phyloP scores from a whole-genome alignment of 2,113 vertebrate genomes.

The Sclerurus mexicanus region DNA sequence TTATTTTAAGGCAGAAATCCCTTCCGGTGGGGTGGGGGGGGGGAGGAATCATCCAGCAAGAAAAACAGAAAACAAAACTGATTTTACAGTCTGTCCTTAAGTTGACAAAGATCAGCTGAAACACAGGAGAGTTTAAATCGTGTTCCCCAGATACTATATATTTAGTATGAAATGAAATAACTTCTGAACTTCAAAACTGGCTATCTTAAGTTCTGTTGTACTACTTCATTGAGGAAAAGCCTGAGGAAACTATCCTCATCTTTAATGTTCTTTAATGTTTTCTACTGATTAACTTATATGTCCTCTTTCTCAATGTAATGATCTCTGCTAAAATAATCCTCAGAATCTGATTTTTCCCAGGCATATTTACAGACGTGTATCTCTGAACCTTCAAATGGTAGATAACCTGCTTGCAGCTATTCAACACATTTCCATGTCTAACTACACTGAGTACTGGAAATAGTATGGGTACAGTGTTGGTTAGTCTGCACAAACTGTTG shows the following conservation, averaged over 20 bases:
- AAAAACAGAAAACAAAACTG: neutral
- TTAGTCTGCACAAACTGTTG: neutral
- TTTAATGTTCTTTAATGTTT: neutral
- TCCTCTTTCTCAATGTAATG: neutral
- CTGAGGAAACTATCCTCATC: neutral
- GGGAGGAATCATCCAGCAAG: neutral
- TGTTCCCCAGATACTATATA: neutral
- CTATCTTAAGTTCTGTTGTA: neutral
- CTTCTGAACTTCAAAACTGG: neutral
- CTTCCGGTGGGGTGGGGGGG: rapidly evolving
- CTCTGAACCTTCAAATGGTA: neutral
- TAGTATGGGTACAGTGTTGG: neutral
- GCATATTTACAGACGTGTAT: neutral
- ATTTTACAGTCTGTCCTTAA: neutral
- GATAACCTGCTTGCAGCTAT: neutral
- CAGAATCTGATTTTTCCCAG: neutral
- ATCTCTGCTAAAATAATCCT: neutral
- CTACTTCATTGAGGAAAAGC: neutral
- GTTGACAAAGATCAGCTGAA: neutral
- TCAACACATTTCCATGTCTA: neutral
- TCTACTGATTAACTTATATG: neutral
- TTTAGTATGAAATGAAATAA: neutral
- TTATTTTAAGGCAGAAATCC: neutral
- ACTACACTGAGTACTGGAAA: neutral
- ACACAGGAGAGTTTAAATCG: neutral